Evolutionary conservation across 2,797 vertebrate genomes (phyloP), one percentile per base, ranked within the genome.

Genomic region (Crax fasciolata): DNA sequence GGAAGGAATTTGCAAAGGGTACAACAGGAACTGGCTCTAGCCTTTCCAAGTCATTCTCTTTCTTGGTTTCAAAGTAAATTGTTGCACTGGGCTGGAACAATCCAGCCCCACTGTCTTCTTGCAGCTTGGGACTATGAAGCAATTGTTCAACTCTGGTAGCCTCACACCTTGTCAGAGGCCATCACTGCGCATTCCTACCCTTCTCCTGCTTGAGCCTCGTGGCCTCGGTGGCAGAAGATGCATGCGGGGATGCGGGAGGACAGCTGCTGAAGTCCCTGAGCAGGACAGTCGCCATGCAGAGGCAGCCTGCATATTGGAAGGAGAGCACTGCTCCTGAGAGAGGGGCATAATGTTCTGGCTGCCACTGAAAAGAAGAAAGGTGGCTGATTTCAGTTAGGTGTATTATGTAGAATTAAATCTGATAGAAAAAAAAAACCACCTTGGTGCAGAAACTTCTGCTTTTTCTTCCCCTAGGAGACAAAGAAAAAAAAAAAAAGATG

Each of bases 1-100:
- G 52, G 63, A 90, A 85, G 55, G 48, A 88, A 80, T 80, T 89
- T 91, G n/a, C 43, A 75, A 84, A 55, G 49, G n/a, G 19, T 68
- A 51, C 41, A 59, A 65, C 25, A 92, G 51, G 43, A 91, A 77
- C 6, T 75, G 54, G 11, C 30, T 83, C 35, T 44, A 87, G n/a
- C 38, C 51, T 62, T 92, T 91, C n/a, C 13, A 67, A 6, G 19
- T 48, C 84, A 28, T 72, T 83, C 57, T 54, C 68, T 58, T 63
- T 57, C 44, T 79, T 81, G 71, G 30, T 89, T 87, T 85, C 68
- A 35, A 4, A 51, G 75, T 58, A 80, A 68, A 78, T 66, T 41
- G 49, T 80, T 83, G 75, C 81, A 52, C 18, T 27, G 19, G 20
- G 27, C 41, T 68, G 17, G 65, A 85, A 66, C 8, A 19, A 77